phyloP scores from a whole-genome alignment of 1,140 invertebrate genomes.

The Bombus polaris region DNA sequence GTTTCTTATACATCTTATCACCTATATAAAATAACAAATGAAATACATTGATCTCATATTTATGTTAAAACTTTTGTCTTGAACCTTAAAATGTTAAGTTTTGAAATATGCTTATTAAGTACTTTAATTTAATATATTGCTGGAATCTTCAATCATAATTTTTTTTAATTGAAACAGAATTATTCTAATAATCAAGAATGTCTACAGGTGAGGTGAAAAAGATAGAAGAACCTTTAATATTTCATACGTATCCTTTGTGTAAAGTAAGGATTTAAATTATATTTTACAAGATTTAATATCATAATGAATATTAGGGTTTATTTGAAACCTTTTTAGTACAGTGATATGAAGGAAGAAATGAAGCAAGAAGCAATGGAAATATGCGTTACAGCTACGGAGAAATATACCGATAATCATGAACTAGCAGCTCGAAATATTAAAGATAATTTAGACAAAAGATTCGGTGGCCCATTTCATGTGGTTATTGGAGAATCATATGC shows the following conservation, averaged over 20 bases:
- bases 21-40: constrained; percentile 29
- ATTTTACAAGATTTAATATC: background rate
- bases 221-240: constrained; percentile 74
- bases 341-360: constrained; percentile 96
- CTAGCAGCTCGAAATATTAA: constrained; percentile 93
- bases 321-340: constrained; percentile 83
- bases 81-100: background rate
- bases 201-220: constrained; percentile 79
- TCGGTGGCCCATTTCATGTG: constrained; percentile 95
- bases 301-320: background rate
- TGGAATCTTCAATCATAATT: too few species aligned
- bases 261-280: constrained; percentile 66
- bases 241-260: constrained; percentile 80
- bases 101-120: background rate
- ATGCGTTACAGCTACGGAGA: constrained; percentile 95
- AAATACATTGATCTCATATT: background rate
- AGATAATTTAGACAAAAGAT: constrained; percentile 97
- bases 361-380: constrained; percentile 94
- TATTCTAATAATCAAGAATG: constrained; percentile 39
- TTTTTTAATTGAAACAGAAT: background rate
- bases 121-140: background rate
- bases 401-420: constrained; percentile 91
- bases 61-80: background rate
- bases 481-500: constrained; percentile 96
- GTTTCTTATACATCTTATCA: background rate